A percentile compares a stretch with the other conserved stretches of the same genome.
Evolutionary conservation across 2,888 invertebrate species (phyloP).

Genomic region (Conchocele bisecta): DNA sequence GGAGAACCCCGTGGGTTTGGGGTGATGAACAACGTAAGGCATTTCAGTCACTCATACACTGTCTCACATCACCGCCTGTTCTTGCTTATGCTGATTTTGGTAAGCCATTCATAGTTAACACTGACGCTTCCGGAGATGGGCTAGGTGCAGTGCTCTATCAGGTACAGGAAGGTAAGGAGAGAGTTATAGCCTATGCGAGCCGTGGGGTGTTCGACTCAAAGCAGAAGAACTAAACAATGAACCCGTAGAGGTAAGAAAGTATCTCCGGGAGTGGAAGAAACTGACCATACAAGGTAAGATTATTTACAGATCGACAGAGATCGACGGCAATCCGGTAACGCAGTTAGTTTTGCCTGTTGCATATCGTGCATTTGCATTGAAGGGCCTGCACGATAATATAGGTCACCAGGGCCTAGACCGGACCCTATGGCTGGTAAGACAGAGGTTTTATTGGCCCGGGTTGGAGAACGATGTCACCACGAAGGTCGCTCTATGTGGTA

Average conservation of each 20-base stretch:
- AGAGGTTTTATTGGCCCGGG: slow-evolving; percentile 25
- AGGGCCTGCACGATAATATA: not conserved
- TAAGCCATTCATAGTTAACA: slow-evolving; percentile 22
- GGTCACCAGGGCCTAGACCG: slow-evolving; percentile 2
- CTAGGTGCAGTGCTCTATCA: slow-evolving; percentile 36
- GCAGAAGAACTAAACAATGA: not conserved
- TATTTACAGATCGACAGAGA: slow-evolving; percentile 1
- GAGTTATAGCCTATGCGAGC: slow-evolving; percentile 29
- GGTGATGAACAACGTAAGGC: slow-evolving; percentile 6
- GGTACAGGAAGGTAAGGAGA: slow-evolving; percentile 20
- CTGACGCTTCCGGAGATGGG: slow-evolving; percentile 21
- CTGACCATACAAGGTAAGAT: not conserved
- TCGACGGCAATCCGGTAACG: not conserved
- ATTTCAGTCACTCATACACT: slow-evolving; percentile 16
- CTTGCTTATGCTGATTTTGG: slow-evolving; percentile 36
- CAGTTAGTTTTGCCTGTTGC: not conserved
- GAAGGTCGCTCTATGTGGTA: slow-evolving; percentile 2
- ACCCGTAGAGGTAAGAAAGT: not conserved
- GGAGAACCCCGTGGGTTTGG: slow-evolving; percentile 22
- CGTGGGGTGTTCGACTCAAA: slow-evolving; percentile 15
- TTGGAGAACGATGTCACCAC: slow-evolving; percentile 10
- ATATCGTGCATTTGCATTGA: not conserved
- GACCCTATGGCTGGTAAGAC: slow-evolving; percentile 5
- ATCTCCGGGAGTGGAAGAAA: slow-evolving; percentile 9
- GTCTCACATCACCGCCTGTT: slow-evolving; percentile 18